phyloP scores from a whole-genome alignment of 1,140 invertebrate genomes.

The Sinella curviseta region DNA sequence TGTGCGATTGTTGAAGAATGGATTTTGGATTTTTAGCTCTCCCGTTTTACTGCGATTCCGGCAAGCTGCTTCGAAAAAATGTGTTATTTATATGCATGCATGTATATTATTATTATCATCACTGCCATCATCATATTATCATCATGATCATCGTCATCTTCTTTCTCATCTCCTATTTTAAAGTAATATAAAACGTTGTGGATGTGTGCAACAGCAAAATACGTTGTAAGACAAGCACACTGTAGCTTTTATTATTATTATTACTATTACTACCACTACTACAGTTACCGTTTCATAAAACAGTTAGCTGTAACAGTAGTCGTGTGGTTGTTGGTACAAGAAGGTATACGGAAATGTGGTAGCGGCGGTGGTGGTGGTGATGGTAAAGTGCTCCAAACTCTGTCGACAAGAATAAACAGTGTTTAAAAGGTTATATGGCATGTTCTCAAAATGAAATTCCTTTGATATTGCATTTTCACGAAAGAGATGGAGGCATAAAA shows the following conservation, averaged over 20 bases:
- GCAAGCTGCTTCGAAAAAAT: neutral
- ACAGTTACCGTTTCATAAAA: conserved; percentile 1
- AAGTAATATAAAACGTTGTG: neutral
- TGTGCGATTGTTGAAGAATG: too few relatives aligned
- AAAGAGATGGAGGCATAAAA: conserved; percentile 12
- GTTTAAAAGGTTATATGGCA: conserved; percentile 48
- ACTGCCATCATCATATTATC: neutral
- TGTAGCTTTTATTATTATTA: neutral
- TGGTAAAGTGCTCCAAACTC: conserved; percentile 32
- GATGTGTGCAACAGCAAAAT: neutral
- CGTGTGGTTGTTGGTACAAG: neutral
- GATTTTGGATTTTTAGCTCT: neutral
- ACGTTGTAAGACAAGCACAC: neutral
- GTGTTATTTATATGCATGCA: neutral
- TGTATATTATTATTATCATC: conserved; percentile 13
- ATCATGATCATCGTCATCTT: neutral
- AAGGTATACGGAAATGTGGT: neutral
- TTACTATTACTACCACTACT: too few relatives aligned
- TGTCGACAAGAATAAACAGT: conserved; percentile 48
- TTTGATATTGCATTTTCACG: conserved; percentile 52
- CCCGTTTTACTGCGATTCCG: neutral
- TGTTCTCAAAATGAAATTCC: conserved; percentile 54
- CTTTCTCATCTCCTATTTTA: neutral
- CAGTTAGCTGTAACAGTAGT: neutral
- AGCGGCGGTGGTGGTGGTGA: neutral